Evolutionary conservation across 1,140 invertebrate genomes (phyloP).

Genomic region (Trichonephila clavipes): DNA sequence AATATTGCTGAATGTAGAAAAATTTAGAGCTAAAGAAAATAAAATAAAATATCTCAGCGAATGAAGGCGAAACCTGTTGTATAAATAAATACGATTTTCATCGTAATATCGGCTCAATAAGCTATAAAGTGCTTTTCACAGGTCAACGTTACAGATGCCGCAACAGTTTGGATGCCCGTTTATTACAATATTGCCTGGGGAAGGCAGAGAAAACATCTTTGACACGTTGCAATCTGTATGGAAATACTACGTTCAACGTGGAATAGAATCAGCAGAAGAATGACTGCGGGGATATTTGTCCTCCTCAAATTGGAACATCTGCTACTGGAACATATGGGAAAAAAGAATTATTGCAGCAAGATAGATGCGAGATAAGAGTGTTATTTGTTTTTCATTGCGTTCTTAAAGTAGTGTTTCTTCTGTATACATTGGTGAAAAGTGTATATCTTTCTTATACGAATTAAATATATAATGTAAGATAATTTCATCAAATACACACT

Average conservation of each 20-base stretch:
- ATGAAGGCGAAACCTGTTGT: too few relatives aligned
- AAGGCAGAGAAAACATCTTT: background rate
- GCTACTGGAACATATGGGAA: background rate
- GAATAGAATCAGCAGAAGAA: background rate
- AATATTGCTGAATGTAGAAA: too few relatives aligned
- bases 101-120: background rate
- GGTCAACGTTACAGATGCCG: background rate
- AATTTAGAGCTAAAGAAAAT: too few relatives aligned
- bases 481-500: too few relatives aligned
- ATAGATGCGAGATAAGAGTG: background rate
- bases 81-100: too few relatives aligned
- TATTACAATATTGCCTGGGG: background rate
- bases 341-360: background rate
- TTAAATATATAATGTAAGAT: too few relatives aligned
- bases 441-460: too few relatives aligned
- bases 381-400: background rate
- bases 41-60: too few relatives aligned
- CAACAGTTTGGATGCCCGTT: background rate
- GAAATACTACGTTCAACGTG: conserved; percentile 31
- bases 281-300: conserved; percentile 34
- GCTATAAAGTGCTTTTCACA: background rate
- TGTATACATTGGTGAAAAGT: too few relatives aligned
- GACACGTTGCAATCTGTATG: conserved; percentile 60
- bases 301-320: background rate
- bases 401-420: background rate